These are phyloP conservation scores for Limnephilus marmoratus DNA, from an alignment of 2,888 invertebrate species.

Conservation along the genomic window DNA sequence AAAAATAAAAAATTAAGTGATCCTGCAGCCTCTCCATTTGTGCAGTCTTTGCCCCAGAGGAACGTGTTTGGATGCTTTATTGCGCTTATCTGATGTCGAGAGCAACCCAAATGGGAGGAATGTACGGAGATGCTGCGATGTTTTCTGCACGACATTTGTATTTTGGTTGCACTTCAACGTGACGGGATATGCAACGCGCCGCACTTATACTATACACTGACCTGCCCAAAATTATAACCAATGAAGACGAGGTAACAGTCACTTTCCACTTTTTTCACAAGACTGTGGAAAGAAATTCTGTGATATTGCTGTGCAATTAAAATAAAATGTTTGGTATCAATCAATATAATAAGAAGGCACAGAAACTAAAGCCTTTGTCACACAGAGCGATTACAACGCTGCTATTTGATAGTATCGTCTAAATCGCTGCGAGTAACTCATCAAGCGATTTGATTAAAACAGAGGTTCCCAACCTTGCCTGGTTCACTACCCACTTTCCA, in stretches of 20 bases:
- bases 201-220: neutral
- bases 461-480: too few relatives aligned
- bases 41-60: neutral
- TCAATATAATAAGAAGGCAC: too few relatives aligned
- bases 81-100: slow-evolving; percentile 18
- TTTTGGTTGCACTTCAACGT: neutral
- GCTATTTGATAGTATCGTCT: too few relatives aligned
- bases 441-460: too few relatives aligned
- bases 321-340: neutral
- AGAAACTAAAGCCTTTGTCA: too few relatives aligned
- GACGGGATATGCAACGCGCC: neutral
- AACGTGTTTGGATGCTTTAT: slow-evolving; percentile 30
- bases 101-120: neutral
- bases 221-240: neutral
- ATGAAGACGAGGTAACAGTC: neutral
- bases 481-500: too few relatives aligned
- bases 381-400: too few relatives aligned
- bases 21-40: neutral
- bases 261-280: neutral
- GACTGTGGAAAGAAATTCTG: neutral
- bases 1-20: too few relatives aligned
- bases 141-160: slow-evolving; percentile 37
- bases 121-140: slow-evolving; percentile 14
- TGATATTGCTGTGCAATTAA: neutral
- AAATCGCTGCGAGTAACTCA: too few relatives aligned